Base-by-base conservation (phyloP, 2,113 vertebrate species). In the Galbula dea region DNA sequence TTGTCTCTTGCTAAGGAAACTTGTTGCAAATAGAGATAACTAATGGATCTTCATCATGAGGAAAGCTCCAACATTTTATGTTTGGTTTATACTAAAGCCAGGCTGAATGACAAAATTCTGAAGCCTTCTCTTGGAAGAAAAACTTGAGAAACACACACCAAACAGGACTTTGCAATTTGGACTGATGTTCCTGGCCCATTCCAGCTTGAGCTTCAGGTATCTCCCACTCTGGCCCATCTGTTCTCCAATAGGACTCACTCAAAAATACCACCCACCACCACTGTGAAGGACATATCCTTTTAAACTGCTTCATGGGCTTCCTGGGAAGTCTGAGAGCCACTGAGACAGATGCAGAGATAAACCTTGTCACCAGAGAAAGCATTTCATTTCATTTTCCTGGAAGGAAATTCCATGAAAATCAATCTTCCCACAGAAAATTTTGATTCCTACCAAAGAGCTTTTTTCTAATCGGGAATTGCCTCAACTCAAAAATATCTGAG, bases 401-500 rank as follows among this genome's bases (percentile, higher is more conserved):
- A 87, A 92, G 87, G 51, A 91, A 92, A 94, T 77, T 77, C 89
- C 87, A 89, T 85, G 87, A 93, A 94, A 94, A 96, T 95, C 89
- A 48, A 94, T 96, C 84, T 83, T 92, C 84, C 59, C 46, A 51
- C 51, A 89, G 91, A 94, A 92, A 80, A 95, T 48, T 43, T 32
- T 74, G 63, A 92, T 91, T 66, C 67, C 87, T 69, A 81, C 68
- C 67, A 74, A 89, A 82, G 88, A 18, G 22, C n/a, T 14, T 71
- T 89, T 77, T 92, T 87, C 55, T 83, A 55, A 37, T 79, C 0
- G 1, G 63, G 78, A 80, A 19, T 63, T 55, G 84, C 84, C 84
- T 89, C 83, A 46, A 58, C 49, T 85, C 62, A n/a, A 39, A 86
- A 66, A 23, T 26, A 82, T 66, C 91, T 83, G 82, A 95, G 66